phyloP scores from a whole-genome alignment of 2,888 invertebrate species.

The Malacosoma neustria region DNA sequence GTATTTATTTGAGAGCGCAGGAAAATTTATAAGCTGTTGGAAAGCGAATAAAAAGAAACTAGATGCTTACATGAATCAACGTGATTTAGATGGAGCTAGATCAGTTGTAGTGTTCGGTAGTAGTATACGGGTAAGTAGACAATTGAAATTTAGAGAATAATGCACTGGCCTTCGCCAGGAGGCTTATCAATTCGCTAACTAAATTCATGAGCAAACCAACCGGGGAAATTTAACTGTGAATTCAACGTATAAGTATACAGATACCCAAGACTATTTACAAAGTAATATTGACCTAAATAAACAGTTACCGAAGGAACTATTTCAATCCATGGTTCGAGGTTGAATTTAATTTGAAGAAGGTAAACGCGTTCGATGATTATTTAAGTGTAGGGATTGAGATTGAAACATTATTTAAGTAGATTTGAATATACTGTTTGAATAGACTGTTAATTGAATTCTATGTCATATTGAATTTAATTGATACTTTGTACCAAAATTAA shows the following conservation, averaged over 20 bases:
- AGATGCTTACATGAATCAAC: not conserved
- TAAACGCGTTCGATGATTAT: not conserved
- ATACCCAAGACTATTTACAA: slow-evolving; percentile 3
- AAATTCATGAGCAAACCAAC: not conserved
- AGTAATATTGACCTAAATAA: slow-evolving; percentile 4
- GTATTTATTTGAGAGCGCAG: not conserved
- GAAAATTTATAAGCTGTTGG: not conserved
- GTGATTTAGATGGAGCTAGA: not conserved
- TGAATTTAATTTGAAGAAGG: slow-evolving; percentile 1
- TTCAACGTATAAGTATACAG: not conserved
- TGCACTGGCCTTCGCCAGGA: too few species aligned
- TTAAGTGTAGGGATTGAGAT: not conserved
- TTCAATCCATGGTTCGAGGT: slow-evolving; percentile 1
- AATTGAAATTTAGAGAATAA: not conserved
- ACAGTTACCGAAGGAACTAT: slow-evolving; percentile 2
- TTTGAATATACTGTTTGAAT: not conserved
- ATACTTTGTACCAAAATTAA: too few species aligned
- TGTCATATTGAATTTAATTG: too few species aligned
- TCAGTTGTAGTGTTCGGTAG: not conserved
- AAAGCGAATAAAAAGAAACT: not conserved
- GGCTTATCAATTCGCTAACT: not conserved
- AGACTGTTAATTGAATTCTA: too few species aligned
- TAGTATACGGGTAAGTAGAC: not conserved
- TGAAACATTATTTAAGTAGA: too few species aligned
- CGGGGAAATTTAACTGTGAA: not conserved